Base-by-base conservation (phyloP, 2,797 vertebrate genomes). In the Microctenopoma steveboyesi region DNA sequence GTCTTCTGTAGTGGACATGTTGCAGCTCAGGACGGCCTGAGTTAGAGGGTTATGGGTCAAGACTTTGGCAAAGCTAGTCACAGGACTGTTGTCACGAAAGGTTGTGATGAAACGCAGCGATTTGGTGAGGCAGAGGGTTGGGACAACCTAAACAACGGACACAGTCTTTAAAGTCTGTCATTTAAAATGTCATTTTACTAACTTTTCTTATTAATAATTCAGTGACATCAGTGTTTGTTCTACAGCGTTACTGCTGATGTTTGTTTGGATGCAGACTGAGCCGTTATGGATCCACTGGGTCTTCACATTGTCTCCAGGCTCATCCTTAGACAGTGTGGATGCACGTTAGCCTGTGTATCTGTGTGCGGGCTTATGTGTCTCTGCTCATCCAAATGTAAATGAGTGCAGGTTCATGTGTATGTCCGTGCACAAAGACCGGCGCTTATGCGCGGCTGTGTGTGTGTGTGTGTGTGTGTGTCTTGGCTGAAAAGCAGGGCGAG, bases 251-350 rank as follows among this genome's bases (percentile, higher is more conserved):
- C 47, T 28, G 55, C 60, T 74, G 45, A 48, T 69, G 14, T 72
- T 81, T 72, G 69, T 74, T 79, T 54, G 52, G 66, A 78, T 64
- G 39, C 73, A 84, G 28, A 49, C 60, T 56, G 76, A 76, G 49
- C 54, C 48, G 56, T 64, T 64, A 77, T 78, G 61, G 72, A 78
- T 79, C 59, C 72, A 62, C 40, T 89, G 86, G 88, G 79, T 91
- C 86, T 88, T 89, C 86, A 90, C 85, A 88, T 90, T 91, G 84
- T 86, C 74, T 87, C 85, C 88, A 81, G 78, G 78, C 64, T 77
- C 70, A 60, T 80, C 76, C 64, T 62, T 70, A 72, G 83, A 85
- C 70, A 66, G 60, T 72, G 82, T 51, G 75, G 47, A 52, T 73
- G 72, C 76, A 75, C 63, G 58, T 75, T 60, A 49, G 47, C 50